Conservation (phyloP, 2,888 invertebrate genomes). For the Acleris sparsana region DNA sequence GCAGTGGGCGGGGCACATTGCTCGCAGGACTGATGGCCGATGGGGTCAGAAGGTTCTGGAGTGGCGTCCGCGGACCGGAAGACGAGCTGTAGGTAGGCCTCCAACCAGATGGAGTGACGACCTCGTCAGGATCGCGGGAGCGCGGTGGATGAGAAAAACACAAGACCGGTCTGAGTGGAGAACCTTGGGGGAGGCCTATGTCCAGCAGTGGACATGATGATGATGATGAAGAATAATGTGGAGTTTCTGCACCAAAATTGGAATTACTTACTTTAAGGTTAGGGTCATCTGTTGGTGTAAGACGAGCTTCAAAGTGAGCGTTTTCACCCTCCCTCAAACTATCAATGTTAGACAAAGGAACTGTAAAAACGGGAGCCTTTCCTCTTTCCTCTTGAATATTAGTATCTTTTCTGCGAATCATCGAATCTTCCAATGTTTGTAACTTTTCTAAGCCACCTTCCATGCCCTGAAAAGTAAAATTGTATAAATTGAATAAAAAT, state of each 20-base stretch:
- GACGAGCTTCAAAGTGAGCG: slow-evolving; percentile 94
- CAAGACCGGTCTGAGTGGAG: too few species aligned
- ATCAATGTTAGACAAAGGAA: slow-evolving; percentile 93
- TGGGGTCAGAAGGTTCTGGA: too few species aligned
- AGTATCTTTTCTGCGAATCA: slow-evolving; percentile 90
- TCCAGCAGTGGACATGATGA: too few species aligned
- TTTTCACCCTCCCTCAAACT: slow-evolving; percentile 95
- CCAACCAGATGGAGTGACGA: too few species aligned
- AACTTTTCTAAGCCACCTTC: slow-evolving; percentile 97
- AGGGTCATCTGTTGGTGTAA: slow-evolving; percentile 95
- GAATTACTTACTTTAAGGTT: slow-evolving; percentile 86
- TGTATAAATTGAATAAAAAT: neutral
- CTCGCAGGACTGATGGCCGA: too few species aligned
- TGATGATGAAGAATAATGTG: neutral
- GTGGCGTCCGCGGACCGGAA: too few species aligned
- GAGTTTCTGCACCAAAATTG: slow-evolving; percentile 7
- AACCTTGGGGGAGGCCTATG: too few species aligned
- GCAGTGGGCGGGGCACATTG: too few species aligned
- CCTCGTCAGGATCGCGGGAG: too few species aligned
- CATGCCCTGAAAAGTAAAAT: slow-evolving; percentile 87
- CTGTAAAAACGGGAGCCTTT: slow-evolving; percentile 95
- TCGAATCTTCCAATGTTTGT: slow-evolving; percentile 94
- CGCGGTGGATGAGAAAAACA: too few species aligned
- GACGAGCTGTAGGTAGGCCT: too few species aligned
- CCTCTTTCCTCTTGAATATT: slow-evolving; percentile 89